Conservation (phyloP, 2,888 invertebrate species). For the Nemurella pictetii region DNA sequence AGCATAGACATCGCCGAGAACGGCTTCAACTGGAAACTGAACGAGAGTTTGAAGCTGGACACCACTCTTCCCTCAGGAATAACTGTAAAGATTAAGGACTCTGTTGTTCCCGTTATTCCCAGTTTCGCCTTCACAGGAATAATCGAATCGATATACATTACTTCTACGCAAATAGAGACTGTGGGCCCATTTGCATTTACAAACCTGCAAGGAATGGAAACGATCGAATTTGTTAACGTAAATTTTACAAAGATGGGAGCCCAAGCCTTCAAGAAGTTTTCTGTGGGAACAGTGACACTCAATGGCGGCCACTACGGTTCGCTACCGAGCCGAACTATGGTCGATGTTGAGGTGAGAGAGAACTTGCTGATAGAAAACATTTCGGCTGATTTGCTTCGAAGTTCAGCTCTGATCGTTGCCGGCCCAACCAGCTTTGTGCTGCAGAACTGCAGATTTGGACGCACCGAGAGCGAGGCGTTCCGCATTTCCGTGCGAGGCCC, state of each 20-base stretch:
- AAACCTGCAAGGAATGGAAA: slow-evolving; percentile 55
- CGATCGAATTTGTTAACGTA: slow-evolving; percentile 11
- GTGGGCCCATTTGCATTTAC: slow-evolving; percentile 75
- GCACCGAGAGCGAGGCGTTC: slow-evolving; percentile 68
- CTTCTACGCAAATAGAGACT: slow-evolving; percentile 62
- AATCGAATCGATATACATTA: slow-evolving; percentile 68
- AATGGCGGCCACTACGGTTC: slow-evolving; percentile 62
- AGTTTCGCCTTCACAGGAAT: slow-evolving; percentile 70
- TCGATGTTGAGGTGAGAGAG: slow-evolving; percentile 71
- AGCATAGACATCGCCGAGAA: slow-evolving; percentile 65
- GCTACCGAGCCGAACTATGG: slow-evolving; percentile 72
- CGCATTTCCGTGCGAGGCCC: slow-evolving; percentile 63
- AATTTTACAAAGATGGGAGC: slow-evolving; percentile 55
- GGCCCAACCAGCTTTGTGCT: slow-evolving; percentile 65
- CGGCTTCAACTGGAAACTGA: slow-evolving; percentile 60
- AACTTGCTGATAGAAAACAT: slow-evolving; percentile 69
- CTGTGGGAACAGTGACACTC: slow-evolving; percentile 66
- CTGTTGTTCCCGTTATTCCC: slow-evolving; percentile 50
- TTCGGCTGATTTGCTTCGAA: slow-evolving; percentile 63
- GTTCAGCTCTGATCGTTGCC: slow-evolving; percentile 70
- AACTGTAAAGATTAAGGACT: slow-evolving; percentile 54
- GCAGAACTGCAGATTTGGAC: slow-evolving; percentile 61
- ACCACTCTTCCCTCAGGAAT: slow-evolving; percentile 49
- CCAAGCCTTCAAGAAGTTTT: slow-evolving; percentile 79
- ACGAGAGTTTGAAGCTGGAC: slow-evolving; percentile 46